Conservation (phyloP, 2,113 vertebrate genomes). For the Diphyllodes magnificus region DNA sequence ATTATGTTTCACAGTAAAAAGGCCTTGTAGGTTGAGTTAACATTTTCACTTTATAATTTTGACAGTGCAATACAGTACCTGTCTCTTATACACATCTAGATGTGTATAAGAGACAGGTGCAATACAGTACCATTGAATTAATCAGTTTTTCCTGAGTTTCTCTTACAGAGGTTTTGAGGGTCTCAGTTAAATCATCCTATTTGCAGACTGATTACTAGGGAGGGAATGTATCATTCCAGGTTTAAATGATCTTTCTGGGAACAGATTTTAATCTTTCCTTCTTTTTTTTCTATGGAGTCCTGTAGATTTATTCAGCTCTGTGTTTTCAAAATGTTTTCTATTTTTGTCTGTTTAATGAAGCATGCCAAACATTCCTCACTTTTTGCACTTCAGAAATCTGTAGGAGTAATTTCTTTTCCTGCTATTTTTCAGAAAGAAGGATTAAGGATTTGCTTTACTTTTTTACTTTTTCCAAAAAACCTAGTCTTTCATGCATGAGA, state of each 20-base stretch:
- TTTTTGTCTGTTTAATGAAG: not conserved
- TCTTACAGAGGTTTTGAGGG: not conserved
- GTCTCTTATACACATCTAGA: too few species aligned
- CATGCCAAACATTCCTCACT: not conserved
- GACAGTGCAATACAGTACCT: not conserved
- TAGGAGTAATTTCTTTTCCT: not conserved
- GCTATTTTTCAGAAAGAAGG: not conserved
- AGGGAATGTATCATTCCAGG: not conserved
- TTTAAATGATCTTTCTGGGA: not conserved
- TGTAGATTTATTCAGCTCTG: not conserved
- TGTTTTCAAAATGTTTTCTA: not conserved
- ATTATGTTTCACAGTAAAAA: not conserved
- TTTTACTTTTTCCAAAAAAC: not conserved
- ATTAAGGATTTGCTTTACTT: not conserved
- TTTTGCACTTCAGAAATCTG: not conserved
- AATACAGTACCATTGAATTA: not conserved
- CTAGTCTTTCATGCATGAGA: not conserved
- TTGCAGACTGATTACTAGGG: not conserved
- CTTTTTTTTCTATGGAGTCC: not conserved
- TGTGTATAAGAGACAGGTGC: too few species aligned
- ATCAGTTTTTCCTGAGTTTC: not conserved
- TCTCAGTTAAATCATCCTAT: not conserved
- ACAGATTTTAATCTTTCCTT: not conserved
- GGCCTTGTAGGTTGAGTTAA: not conserved
- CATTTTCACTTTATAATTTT: constrained; percentile 21